Evolutionary conservation across 1,140 invertebrate species (phyloP).

Genomic region (Lepidurus packardi): DNA sequence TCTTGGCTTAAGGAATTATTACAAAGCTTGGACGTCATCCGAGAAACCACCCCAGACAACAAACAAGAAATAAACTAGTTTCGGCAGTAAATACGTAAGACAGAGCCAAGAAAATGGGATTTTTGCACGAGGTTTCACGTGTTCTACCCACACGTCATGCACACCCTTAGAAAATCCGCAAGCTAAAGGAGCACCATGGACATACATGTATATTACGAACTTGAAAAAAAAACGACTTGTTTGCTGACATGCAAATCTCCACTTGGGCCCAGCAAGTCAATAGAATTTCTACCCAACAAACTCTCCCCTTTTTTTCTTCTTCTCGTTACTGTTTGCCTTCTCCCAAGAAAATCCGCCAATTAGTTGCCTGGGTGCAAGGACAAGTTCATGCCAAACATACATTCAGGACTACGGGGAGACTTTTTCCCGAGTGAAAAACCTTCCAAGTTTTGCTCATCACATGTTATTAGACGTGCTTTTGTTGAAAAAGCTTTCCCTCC

Average conservation of each 20-base stretch:
- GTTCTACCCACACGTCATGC: background rate
- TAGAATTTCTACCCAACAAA: background rate
- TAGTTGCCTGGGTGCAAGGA: background rate
- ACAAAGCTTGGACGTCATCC: no score
- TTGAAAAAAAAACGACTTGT: background rate
- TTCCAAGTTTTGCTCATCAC: conserved; percentile 3
- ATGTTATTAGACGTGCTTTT: background rate
- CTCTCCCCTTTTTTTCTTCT: background rate
- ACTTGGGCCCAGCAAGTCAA: background rate
- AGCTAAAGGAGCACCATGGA: background rate
- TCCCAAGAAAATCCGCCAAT: conserved; percentile 9
- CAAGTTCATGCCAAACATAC: background rate
- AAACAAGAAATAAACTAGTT: no score
- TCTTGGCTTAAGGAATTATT: background rate
- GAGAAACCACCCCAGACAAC: no score
- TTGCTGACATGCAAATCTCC: conserved; percentile 21
- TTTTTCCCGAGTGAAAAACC: background rate
- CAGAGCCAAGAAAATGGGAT: background rate
- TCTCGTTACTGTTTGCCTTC: background rate
- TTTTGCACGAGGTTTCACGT: background rate
- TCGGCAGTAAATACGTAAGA: no score
- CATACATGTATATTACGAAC: background rate
- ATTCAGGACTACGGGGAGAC: background rate
- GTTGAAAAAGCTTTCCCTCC: no score
- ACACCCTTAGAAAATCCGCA: background rate